Conservation (phyloP, 1,140 invertebrate genomes). For the Papilio polyxenes region DNA sequence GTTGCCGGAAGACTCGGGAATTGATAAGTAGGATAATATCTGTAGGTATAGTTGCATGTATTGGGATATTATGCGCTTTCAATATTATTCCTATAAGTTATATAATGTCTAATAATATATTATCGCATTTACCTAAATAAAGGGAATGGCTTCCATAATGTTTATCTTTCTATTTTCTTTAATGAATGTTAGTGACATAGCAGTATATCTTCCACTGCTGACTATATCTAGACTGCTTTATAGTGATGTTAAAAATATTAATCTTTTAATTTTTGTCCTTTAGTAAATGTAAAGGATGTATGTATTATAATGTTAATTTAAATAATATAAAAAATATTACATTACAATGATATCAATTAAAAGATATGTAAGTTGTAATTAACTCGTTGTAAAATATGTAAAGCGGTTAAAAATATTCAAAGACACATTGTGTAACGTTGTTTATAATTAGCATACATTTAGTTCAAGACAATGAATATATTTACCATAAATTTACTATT, state of each 20-base stretch:
- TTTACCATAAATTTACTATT: not conserved
- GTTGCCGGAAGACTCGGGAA: slow-evolving; percentile 15
- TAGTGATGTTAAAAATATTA: no score
- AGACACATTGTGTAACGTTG: slow-evolving; percentile 14
- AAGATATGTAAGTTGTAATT: not conserved
- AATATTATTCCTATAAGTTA: not conserved
- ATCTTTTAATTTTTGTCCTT: no score
- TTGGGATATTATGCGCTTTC: not conserved
- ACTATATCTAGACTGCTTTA: no score
- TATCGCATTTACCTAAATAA: not conserved
- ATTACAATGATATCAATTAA: not conserved
- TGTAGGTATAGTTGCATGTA: slow-evolving; percentile 1
- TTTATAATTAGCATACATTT: slow-evolving; percentile 1
- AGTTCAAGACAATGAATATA: not conserved
- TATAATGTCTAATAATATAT: not conserved
- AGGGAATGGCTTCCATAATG: not conserved
- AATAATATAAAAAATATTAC: not conserved
- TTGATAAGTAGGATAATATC: slow-evolving; percentile 17
- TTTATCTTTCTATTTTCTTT: not conserved
- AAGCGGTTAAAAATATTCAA: not conserved
- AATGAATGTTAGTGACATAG: not conserved
- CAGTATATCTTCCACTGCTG: no score
- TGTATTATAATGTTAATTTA: not conserved
- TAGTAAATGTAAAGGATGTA: not conserved
- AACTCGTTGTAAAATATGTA: not conserved